Evolutionary conservation across 2,113 vertebrate species (phyloP), one percentile per base, ranked within the genome.

Genomic region (Pseudonaja textilis): DNA sequence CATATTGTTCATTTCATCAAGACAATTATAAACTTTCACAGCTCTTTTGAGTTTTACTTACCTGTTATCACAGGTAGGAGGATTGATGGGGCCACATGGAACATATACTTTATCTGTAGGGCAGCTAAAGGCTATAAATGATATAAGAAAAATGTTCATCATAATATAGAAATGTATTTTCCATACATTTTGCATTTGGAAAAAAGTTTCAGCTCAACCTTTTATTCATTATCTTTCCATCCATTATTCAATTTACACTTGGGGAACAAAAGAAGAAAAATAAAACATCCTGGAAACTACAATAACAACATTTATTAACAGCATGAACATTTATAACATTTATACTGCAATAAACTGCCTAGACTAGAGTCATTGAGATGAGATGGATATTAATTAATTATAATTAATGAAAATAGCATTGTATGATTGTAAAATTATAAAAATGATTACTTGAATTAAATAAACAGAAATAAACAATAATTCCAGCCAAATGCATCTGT

Each of bases 11-110:
- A 34, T 23, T 39, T 26, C 12, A 90, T 11, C 22, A 42, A 26
- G 45, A 57, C 81, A 56, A 2, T 6, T 42, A 54, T 57, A 57
- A 39, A 42, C 86, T 34, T 88, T 88, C 52, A 54, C 52, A 55
- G 25, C n/a, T n/a, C 29, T 54, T 20, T 91, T 92, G 52, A 23
- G 45, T 57, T 93, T 94, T 91, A 29, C 92, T 93, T 97, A 98
- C 98, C 97, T 97, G 90, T 95, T 59, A 12, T 98, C 97, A 93
- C 99, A 99, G 87, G 98, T 98, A 2, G 89, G 14, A 26, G 96
- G 93, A 11, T 96, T 96, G 90, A 96, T 64, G 0, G 98, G 95
- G 23, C 98, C 99, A 12, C 99, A 99, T 23, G 98, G 93, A 86
- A 91, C 95, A 94, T 99, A 99, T 90, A 97, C 96, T 93, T 97